phyloP scores from a whole-genome alignment of 2,888 invertebrate species.

The Caenorhabditis becei region DNA sequence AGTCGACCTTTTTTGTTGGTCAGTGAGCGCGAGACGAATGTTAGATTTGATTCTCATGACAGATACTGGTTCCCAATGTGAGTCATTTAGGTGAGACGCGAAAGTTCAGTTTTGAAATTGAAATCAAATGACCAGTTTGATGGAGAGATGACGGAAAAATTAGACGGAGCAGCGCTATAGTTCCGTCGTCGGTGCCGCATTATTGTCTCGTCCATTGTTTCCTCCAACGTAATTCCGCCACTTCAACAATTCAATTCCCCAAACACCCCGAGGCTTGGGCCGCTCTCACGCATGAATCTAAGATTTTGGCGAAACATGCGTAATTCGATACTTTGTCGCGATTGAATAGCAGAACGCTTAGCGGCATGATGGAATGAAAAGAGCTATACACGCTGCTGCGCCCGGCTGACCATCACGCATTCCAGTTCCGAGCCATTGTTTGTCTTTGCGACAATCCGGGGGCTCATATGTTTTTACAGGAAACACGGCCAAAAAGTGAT shows the following conservation, averaged over 20 bases:
- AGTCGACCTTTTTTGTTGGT: slow-evolving; percentile 31
- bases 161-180: slow-evolving; percentile 33
- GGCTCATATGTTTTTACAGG: slow-evolving; percentile 50
- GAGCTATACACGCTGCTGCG: slow-evolving; percentile 45
- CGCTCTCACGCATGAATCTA: slow-evolving; percentile 55
- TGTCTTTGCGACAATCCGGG: slow-evolving; percentile 50
- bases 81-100: slow-evolving; percentile 6
- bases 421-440: slow-evolving; percentile 55
- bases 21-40: slow-evolving; percentile 36
- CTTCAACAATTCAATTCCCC: slow-evolving; percentile 49
- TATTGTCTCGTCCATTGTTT: slow-evolving; percentile 7
- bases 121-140: neutral
- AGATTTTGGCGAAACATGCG: slow-evolving; percentile 56
- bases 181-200: slow-evolving; percentile 31
- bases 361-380: slow-evolving; percentile 56
- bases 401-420: slow-evolving; percentile 41
- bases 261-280: slow-evolving; percentile 9
- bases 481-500: slow-evolving; percentile 25
- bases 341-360: slow-evolving; percentile 59
- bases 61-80: slow-evolving; percentile 14
- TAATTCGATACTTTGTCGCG: slow-evolving; percentile 52
- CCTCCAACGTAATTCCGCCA: slow-evolving; percentile 21
- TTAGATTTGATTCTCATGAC: slow-evolving; percentile 25
- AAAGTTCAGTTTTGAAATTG: too few species aligned
- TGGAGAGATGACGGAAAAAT: slow-evolving; percentile 19